Conservation (phyloP, 2,888 invertebrate species). For the Drepana falcataria region DNA sequence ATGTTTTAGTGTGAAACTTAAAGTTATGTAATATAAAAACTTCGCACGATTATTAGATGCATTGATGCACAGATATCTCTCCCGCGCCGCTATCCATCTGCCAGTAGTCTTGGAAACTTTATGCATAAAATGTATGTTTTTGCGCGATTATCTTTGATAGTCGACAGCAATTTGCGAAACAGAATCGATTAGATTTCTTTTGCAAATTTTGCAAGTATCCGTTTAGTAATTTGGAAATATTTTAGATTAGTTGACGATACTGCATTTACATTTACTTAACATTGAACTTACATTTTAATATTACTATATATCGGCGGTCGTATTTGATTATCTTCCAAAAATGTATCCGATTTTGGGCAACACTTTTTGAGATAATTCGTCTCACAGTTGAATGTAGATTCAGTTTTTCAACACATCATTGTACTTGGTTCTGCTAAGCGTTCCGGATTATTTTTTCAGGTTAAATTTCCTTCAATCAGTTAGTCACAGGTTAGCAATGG, state of each 20-base stretch:
- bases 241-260: neutral
- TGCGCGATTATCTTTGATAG: neutral
- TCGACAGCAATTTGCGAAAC: neutral
- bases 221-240: neutral
- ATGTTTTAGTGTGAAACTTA: slow-evolving; percentile 7
- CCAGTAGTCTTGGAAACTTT: neutral
- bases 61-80: too few species aligned
- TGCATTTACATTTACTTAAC: too few species aligned
- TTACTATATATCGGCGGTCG: too few species aligned
- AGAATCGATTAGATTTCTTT: neutral
- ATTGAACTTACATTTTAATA: too few species aligned
- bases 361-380: neutral
- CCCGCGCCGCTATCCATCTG: too few species aligned
- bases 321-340: too few species aligned
- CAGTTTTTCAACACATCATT: slow-evolving; percentile 17
- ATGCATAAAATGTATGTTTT: neutral
- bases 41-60: too few species aligned
- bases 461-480: slow-evolving; percentile 15
- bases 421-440: slow-evolving; percentile 13
- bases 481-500: slow-evolving; percentile 15
- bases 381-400: slow-evolving; percentile 6
- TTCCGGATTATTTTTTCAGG: slow-evolving; percentile 19
- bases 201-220: neutral
- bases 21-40: neutral
- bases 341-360: neutral